phyloP scores from a whole-genome alignment of 1,140 invertebrate species.

The Diuraphis noxia region DNA sequence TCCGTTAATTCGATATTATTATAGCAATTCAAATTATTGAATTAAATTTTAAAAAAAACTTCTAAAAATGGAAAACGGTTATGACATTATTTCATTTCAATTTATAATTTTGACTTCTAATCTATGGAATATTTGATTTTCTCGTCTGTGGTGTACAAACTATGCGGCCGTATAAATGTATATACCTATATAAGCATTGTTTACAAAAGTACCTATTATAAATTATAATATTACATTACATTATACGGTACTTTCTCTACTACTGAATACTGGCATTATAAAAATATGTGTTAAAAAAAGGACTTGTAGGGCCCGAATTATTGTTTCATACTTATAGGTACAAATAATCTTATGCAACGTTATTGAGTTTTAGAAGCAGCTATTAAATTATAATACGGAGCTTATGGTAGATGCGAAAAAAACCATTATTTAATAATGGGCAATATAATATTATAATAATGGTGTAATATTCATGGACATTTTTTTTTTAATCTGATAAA shows the following conservation, averaged over 20 bases:
- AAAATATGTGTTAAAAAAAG: background rate
- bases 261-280: background rate
- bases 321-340: background rate
- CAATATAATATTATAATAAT: background rate
- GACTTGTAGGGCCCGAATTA: background rate
- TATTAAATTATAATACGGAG: background rate
- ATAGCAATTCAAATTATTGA: background rate
- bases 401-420: background rate
- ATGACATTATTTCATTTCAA: background rate
- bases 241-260: conserved; percentile 37
- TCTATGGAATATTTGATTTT: background rate
- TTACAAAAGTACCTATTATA: conserved; percentile 11
- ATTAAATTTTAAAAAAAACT: background rate
- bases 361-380: background rate
- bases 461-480: background rate
- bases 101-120: background rate
- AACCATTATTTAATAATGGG: background rate
- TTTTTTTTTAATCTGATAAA: background rate
- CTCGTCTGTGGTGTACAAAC: background rate
- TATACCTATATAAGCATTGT: conserved; percentile 7
- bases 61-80: background rate
- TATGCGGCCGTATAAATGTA: conserved; percentile 1
- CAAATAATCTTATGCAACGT: background rate
- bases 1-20: background rate
- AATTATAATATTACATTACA: conserved; percentile 4